Evolutionary conservation across 2,797 vertebrate genomes (phyloP).

Genomic region (Hapalemur alaotrensis): DNA sequence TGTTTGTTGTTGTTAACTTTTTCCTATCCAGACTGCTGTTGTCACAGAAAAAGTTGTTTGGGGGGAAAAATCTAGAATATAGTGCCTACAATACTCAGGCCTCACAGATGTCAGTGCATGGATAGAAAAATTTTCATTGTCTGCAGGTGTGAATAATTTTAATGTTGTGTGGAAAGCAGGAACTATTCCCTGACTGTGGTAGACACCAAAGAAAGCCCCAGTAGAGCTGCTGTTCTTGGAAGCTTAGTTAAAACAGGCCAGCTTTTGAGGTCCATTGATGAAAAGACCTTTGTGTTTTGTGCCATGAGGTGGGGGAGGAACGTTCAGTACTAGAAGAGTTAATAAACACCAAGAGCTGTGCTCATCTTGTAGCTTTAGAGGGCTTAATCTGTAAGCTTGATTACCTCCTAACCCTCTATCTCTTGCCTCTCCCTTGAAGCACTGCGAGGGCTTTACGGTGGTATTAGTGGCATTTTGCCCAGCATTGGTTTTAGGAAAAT

Average conservation of each 20-base stretch:
- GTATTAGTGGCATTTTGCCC: slow-evolving; percentile 89
- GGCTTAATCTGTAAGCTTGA: slow-evolving; percentile 91
- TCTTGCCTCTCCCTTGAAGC: slow-evolving; percentile 83
- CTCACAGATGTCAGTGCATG: neutral
- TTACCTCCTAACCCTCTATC: slow-evolving; percentile 87
- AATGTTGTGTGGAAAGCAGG: neutral
- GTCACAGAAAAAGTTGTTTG: slow-evolving; percentile 50
- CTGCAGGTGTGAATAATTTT: neutral
- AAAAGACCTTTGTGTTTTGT: neutral
- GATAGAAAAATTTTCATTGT: neutral
- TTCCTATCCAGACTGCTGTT: neutral
- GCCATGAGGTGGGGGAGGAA: neutral
- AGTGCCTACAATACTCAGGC: slow-evolving; percentile 70
- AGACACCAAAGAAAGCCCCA: neutral
- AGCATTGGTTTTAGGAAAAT: slow-evolving; percentile 87
- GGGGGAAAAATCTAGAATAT: slow-evolving; percentile 72
- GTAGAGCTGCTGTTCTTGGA: neutral
- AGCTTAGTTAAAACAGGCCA: neutral
- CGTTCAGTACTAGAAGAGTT: slow-evolving; percentile 85
- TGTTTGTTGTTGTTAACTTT: neutral
- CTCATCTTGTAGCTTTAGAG: slow-evolving; percentile 88
- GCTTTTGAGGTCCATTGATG: slow-evolving; percentile 35
- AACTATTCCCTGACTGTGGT: neutral
- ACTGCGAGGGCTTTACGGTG: slow-evolving; percentile 80
- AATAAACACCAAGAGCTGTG: slow-evolving; percentile 86